Percentiles rank a stretch among this genome's conserved stretches.
phyloP scores from a whole-genome alignment of 2,888 invertebrate genomes.

The Caenorhabditis wallacei region DNA sequence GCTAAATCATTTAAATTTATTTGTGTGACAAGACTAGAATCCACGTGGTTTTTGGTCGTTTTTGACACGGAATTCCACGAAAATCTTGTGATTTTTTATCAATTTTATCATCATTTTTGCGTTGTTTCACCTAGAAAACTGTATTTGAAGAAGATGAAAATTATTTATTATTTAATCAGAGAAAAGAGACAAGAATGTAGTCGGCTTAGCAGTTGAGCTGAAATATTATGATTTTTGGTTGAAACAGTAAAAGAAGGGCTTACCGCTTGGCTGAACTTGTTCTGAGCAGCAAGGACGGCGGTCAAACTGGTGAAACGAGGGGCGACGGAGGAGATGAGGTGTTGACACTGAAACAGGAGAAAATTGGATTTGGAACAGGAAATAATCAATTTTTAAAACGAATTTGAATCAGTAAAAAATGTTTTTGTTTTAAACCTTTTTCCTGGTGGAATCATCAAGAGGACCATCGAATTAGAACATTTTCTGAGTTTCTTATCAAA shows the following conservation, averaged over 20 bases:
- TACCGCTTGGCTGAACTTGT: conserved; percentile 53
- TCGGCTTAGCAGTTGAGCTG: conserved; percentile 42
- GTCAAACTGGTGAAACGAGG: conserved; percentile 48
- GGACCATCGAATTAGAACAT: too few relatives aligned
- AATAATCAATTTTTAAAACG: background rate
- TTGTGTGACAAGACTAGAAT: background rate
- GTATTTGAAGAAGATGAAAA: background rate
- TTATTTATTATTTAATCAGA: background rate
- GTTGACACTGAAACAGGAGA: conserved; percentile 50
- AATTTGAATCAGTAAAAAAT: too few relatives aligned
- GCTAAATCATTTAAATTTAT: background rate
- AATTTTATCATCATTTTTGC: too few relatives aligned
- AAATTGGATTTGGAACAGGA: background rate
- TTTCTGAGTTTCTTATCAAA: too few relatives aligned
- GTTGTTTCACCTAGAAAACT: too few relatives aligned
- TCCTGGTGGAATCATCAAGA: too few relatives aligned
- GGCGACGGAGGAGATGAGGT: conserved; percentile 39
- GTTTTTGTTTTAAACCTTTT: too few relatives aligned
- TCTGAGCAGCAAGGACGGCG: conserved; percentile 32
- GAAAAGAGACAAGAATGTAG: background rate
- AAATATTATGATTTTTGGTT: background rate
- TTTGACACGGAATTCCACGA: background rate
- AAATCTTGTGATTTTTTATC: too few relatives aligned
- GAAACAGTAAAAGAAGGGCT: background rate
- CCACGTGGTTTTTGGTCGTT: background rate